These are phyloP conservation scores for Calyptomena viridis DNA, from an alignment of 2,113 vertebrate genomes.

Conservation along the genomic window DNA sequence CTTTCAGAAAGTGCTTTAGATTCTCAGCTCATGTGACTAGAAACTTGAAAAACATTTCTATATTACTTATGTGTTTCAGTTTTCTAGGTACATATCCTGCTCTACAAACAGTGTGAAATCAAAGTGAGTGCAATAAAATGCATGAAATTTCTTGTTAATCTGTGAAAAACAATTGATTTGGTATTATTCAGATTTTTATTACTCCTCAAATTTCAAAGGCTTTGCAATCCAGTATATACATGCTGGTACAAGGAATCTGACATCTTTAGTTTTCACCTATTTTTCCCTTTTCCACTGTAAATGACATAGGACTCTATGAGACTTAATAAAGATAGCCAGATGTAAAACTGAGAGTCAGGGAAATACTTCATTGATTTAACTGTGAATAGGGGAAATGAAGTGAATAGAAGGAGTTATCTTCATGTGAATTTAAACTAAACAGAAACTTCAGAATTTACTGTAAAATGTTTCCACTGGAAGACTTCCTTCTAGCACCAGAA, in stretches of 20 bases:
- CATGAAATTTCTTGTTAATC: background rate
- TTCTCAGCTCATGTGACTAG: background rate
- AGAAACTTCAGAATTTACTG: background rate
- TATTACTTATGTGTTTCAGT: background rate
- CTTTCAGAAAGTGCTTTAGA: background rate
- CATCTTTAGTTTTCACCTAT: background rate
- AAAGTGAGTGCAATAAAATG: background rate
- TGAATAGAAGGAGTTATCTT: background rate
- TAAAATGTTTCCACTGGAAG: background rate
- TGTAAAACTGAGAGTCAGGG: background rate
- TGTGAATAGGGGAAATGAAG: background rate
- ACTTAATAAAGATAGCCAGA: background rate
- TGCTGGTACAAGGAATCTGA: background rate
- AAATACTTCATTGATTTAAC: background rate
- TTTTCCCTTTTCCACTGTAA: background rate
- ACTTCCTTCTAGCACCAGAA: background rate
- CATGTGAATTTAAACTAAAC: background rate
- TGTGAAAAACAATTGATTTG: background rate
- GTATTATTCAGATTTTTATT: background rate
- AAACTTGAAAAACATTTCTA: background rate
- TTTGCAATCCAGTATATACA: background rate
- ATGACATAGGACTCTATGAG: background rate
- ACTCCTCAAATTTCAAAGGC: background rate
- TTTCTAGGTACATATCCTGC: background rate
- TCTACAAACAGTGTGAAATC: background rate